phyloP scores from a whole-genome alignment of 2,888 invertebrate species.

The Cepaea hortensis region DNA sequence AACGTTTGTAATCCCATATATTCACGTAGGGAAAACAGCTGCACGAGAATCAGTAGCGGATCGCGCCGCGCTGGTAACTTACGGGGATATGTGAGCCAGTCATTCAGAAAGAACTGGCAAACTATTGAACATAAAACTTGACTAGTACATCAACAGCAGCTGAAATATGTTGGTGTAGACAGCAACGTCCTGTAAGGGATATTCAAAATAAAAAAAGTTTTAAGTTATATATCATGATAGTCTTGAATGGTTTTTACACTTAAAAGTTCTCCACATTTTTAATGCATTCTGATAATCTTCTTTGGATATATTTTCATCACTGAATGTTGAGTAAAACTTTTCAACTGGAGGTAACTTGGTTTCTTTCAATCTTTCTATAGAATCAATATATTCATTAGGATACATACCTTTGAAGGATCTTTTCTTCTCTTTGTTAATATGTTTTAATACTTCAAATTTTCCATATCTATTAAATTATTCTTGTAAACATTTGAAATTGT shows the following conservation, averaged over 20 bases:
- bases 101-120: no score
- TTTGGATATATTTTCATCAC: not conserved
- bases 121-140: no score
- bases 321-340: conserved; percentile 20
- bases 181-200: no score
- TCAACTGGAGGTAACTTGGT: conserved; percentile 3
- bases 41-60: no score
- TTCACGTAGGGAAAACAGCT: no score
- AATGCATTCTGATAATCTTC: conserved; percentile 10
- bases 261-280: not conserved
- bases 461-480: not conserved
- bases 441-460: not conserved
- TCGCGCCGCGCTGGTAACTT: no score
- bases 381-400: not conserved
- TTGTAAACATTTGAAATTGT: conserved; percentile 64
- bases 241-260: not conserved
- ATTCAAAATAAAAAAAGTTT: no score
- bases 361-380: conserved; percentile 1
- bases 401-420: conserved; percentile 3
- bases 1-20: no score
- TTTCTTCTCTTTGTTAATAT: not conserved
- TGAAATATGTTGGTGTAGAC: no score
- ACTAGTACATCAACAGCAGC: no score
- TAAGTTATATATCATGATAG: not conserved
- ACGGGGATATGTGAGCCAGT: no score